Conservation (phyloP, 1,140 invertebrate genomes). For the Gonioctena quinquepunctata region DNA sequence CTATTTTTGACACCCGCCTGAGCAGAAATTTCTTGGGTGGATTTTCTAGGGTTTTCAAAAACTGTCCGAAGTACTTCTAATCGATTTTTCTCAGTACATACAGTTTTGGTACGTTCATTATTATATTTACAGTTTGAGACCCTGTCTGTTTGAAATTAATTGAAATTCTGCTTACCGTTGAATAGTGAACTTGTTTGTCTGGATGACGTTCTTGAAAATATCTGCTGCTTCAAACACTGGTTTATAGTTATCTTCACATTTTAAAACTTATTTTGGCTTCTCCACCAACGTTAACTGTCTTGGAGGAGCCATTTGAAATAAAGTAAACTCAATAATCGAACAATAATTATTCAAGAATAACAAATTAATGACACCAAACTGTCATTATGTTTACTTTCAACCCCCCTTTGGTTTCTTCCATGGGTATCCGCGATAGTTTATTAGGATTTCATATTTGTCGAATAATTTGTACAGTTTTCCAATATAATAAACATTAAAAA, state of each 20-base stretch:
- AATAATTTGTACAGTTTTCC: background rate
- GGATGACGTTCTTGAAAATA: too few species aligned
- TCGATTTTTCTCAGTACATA: background rate
- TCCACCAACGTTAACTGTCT: background rate
- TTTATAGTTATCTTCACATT: background rate
- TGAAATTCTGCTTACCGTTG: background rate
- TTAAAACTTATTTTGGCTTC: background rate
- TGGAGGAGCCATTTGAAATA: too few species aligned
- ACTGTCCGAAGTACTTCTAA: background rate
- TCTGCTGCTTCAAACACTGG: background rate
- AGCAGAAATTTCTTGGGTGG: background rate
- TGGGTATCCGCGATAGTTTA: background rate
- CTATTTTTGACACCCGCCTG: background rate
- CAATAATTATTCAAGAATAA: background rate
- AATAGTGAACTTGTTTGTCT: background rate
- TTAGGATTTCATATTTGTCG: background rate
- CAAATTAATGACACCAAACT: background rate
- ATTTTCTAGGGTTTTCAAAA: background rate
- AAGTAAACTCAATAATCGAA: background rate
- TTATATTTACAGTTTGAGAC: background rate
- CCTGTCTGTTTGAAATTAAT: background rate
- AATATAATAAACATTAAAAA: background rate
- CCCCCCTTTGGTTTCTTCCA: background rate
- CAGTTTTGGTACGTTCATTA: background rate
- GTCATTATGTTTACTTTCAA: background rate